These are phyloP conservation scores for Paradoxurus hermaphroditus DNA, from an alignment of 2,113 vertebrate species.

Conservation along the genomic window DNA sequence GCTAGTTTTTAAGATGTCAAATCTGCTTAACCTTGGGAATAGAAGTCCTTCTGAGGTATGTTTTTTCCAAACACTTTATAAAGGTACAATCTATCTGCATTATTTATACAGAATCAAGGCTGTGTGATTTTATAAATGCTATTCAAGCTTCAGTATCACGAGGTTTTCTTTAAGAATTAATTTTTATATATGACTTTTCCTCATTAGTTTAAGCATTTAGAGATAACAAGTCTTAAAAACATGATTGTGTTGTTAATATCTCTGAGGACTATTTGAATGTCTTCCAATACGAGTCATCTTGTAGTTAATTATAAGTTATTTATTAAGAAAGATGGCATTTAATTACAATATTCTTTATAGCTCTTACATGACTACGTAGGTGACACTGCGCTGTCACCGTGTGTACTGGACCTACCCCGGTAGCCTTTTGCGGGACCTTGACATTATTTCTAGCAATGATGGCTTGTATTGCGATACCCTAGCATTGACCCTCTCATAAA, in stretches of 20 bases:
- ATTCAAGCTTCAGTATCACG: background rate
- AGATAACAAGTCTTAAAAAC: background rate
- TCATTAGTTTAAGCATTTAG: background rate
- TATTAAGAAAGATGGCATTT: background rate
- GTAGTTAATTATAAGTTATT: background rate
- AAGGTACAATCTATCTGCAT: background rate
- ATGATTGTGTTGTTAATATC: background rate
- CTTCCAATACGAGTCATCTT: background rate
- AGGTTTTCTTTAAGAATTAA: background rate
- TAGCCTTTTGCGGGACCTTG: background rate
- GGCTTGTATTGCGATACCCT: background rate
- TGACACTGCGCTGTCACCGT: background rate
- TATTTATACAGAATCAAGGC: background rate
- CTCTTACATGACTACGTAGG: background rate
- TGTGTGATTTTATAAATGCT: background rate
- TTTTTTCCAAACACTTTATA: background rate
- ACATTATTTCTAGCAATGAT: background rate
- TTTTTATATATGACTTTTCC: background rate
- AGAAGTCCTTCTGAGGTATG: background rate
- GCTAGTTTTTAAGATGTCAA: background rate
- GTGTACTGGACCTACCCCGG: background rate
- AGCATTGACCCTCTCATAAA: slow-evolving; percentile 60
- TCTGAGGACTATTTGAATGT: background rate
- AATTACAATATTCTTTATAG: background rate
- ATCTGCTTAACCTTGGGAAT: background rate